phyloP scores from a whole-genome alignment of 2,888 invertebrate species.

The Augochlorella aurata region DNA sequence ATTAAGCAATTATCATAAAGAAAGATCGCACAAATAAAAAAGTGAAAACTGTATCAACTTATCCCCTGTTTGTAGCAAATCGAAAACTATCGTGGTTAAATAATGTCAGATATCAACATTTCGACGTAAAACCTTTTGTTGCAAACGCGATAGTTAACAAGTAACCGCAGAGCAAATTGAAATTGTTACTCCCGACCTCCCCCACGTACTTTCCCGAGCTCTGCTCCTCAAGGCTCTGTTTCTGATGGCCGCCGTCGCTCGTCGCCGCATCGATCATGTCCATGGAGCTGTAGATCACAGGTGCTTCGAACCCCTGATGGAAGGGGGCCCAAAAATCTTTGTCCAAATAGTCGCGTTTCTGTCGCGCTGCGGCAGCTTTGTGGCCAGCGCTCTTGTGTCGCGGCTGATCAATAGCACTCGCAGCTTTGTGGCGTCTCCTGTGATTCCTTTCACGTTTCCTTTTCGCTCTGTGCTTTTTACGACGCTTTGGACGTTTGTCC shows the following conservation, averaged over 20 bases:
- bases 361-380: slow-evolving; percentile 58
- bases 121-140: too few relatives aligned
- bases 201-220: slow-evolving; percentile 25
- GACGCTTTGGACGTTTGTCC: slow-evolving; percentile 14
- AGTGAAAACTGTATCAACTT: too few relatives aligned
- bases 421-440: slow-evolving; percentile 44
- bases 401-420: slow-evolving; percentile 40
- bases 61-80: too few relatives aligned
- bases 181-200: too few relatives aligned
- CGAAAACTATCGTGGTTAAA: too few relatives aligned
- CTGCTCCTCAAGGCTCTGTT: neutral
- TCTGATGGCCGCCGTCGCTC: neutral
- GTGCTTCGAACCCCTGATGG: slow-evolving; percentile 66
- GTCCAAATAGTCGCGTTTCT: slow-evolving; percentile 65
- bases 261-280: slow-evolving; percentile 30
- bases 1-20: too few relatives aligned
- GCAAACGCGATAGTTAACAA: too few relatives aligned
- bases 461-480: slow-evolving; percentile 22
- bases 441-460: slow-evolving; percentile 34
- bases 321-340: slow-evolving; percentile 47
- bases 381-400: slow-evolving; percentile 53
- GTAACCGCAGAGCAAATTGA: too few relatives aligned
- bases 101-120: too few relatives aligned
- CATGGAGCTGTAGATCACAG: slow-evolving; percentile 62
- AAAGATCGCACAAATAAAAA: too few relatives aligned